Evolutionary conservation across 2,113 vertebrate genomes (phyloP).

Genomic region (Tricholaema leucomelas): DNA sequence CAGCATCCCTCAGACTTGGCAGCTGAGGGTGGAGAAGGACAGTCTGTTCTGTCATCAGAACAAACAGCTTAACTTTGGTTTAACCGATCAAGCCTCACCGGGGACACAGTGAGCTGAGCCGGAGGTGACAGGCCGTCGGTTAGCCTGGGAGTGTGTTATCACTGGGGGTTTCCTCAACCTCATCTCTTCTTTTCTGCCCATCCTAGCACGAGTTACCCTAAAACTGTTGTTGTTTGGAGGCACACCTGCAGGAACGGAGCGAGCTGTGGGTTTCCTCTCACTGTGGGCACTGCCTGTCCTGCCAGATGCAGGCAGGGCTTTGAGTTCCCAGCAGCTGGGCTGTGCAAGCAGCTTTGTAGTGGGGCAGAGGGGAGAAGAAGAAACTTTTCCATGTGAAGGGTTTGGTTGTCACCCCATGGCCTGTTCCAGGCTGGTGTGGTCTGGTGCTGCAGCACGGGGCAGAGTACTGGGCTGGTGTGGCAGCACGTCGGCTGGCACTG

Average conservation of each 20-base stretch:
- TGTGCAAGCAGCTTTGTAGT: not conserved
- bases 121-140: not conserved
- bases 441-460: not conserved
- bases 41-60: not conserved
- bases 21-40: accelerated
- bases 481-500: not conserved
- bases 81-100: not conserved
- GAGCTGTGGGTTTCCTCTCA: not conserved
- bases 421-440: not conserved
- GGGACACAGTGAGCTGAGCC: not conserved
- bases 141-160: not conserved
- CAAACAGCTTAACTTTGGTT: not conserved
- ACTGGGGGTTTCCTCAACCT: not conserved
- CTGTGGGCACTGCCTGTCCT: not conserved
- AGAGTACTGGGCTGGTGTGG: not conserved
- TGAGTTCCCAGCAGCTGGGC: not conserved
- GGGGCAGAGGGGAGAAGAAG: not conserved
- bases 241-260: conserved; percentile 1
- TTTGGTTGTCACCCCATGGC: not conserved
- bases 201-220: not conserved
- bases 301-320: not conserved
- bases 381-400: not conserved
- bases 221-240: not conserved
- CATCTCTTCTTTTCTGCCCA: not conserved
- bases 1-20: not conserved